These are phyloP conservation scores for Phalangium opilio DNA, from an alignment of 2,888 invertebrate genomes.

Conservation along the genomic window DNA sequence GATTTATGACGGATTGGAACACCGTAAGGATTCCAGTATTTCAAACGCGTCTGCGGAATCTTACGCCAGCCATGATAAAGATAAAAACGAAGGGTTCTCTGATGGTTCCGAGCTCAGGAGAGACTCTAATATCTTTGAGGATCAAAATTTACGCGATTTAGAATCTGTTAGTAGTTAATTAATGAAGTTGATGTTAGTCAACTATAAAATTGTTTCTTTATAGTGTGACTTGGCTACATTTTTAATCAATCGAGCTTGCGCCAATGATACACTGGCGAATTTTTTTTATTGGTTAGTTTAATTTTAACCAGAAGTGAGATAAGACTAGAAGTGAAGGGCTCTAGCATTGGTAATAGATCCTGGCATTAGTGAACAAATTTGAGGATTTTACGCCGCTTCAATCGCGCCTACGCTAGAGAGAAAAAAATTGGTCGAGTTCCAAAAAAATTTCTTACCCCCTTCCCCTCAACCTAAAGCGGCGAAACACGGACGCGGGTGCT, in stretches of 20 bases:
- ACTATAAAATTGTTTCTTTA: conserved; percentile 3
- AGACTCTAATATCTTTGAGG: background rate
- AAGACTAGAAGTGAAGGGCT: too few relatives aligned
- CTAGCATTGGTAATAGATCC: too few relatives aligned
- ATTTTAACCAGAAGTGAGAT: too few relatives aligned
- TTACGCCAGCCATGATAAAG: too few relatives aligned
- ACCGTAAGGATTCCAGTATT: background rate
- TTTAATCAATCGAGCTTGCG: conserved; percentile 72
- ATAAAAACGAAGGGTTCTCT: background rate
- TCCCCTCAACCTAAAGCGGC: too few relatives aligned
- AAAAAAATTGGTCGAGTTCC: too few relatives aligned
- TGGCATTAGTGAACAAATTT: too few relatives aligned
- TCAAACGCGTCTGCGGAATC: too few relatives aligned
- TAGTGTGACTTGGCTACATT: conserved; percentile 65
- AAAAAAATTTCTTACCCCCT: too few relatives aligned
- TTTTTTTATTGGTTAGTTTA: conserved; percentile 77
- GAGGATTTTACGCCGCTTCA: background rate
- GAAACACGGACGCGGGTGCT: too few relatives aligned
- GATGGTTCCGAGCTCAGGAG: background rate
- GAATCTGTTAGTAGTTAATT: conserved; percentile 10
- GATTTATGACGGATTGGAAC: conserved; percentile 11
- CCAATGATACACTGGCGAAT: conserved; percentile 77
- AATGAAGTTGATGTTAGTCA: background rate
- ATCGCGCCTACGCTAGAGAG: too few relatives aligned
- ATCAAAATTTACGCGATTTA: too few relatives aligned